A percentile compares a stretch with the other conserved stretches of the same genome.
Conservation (phyloP, 2,888 invertebrate species). For the Drosophila nigricruria region DNA sequence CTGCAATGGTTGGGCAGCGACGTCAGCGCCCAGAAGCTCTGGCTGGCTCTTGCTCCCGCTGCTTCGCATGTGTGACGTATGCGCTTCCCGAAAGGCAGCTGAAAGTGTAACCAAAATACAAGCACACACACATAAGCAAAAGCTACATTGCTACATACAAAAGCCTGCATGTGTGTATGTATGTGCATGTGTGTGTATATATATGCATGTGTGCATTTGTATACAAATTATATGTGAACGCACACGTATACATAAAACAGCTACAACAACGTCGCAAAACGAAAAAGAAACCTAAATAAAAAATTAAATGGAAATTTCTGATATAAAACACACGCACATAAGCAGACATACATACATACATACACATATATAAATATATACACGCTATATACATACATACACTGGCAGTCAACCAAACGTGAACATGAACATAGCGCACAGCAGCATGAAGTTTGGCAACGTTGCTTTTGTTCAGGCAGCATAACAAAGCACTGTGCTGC, state of each 20-base stretch:
- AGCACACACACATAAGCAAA: slow-evolving; percentile 30
- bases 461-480: slow-evolving; percentile 56
- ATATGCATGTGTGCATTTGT: slow-evolving; percentile 16
- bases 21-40: slow-evolving; percentile 3
- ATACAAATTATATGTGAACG: slow-evolving; percentile 32
- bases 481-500: slow-evolving; percentile 59
- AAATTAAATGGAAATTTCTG: slow-evolving; percentile 81
- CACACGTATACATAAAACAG: slow-evolving; percentile 28
- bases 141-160: slow-evolving; percentile 20
- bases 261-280: slow-evolving; percentile 66
- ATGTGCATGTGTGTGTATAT: slow-evolving; percentile 18
- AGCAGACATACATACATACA: slow-evolving; percentile 9
- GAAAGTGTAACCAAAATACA: slow-evolving; percentile 71
- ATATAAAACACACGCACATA: slow-evolving; percentile 66
- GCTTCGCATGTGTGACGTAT: slow-evolving; percentile 56
- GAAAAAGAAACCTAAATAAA: slow-evolving; percentile 77
- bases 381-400: slow-evolving; percentile 8
- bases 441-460: slow-evolving; percentile 70
- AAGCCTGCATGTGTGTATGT: slow-evolving; percentile 13
- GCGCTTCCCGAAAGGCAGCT: slow-evolving; percentile 50
- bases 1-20: slow-evolving; percentile 25
- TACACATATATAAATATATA: background rate
- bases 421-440: slow-evolving; percentile 53
- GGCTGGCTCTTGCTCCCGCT: background rate
- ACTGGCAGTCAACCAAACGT: slow-evolving; percentile 47